Percentiles rank a stretch among this genome's conserved stretches.
These are phyloP conservation scores for Lasioglossum albipes DNA, from an alignment of 1,140 invertebrate genomes.

Conservation along the genomic window DNA sequence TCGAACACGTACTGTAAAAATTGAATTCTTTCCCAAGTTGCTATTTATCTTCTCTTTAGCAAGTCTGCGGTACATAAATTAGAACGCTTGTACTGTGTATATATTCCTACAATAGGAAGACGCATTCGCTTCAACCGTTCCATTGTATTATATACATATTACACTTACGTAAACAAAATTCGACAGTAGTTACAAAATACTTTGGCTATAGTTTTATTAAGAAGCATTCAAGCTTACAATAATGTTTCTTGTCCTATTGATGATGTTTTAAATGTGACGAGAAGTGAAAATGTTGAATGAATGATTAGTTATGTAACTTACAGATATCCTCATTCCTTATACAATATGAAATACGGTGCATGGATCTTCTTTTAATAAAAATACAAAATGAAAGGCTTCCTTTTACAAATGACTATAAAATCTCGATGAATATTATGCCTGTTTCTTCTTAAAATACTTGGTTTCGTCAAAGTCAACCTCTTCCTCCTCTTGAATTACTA, in stretches of 20 bases:
- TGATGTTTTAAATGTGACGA: too few relatives aligned
- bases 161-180: neutral
- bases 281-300: too few relatives aligned
- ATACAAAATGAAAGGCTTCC: neutral
- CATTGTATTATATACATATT: too few relatives aligned
- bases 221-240: neutral
- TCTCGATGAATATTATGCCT: too few relatives aligned
- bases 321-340: neutral
- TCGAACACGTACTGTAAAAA: neutral
- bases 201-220: neutral
- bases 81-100: too few relatives aligned
- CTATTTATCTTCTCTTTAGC: too few relatives aligned
- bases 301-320: too few relatives aligned
- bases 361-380: too few relatives aligned
- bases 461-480: constrained; percentile 89
- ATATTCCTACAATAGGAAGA: too few relatives aligned
- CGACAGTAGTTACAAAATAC: neutral
- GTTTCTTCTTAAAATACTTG: constrained; percentile 86
- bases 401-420: neutral
- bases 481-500: constrained; percentile 86
- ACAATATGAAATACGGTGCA: neutral
- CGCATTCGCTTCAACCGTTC: too few relatives aligned
- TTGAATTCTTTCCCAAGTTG: too few relatives aligned
- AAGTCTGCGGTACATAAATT: too few relatives aligned
- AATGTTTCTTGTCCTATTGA: neutral